A percentile compares a stretch with the other conserved stretches of the same genome.
Conservation (phyloP, 2,888 invertebrate genomes). For the Notocelia uddmanniana region DNA sequence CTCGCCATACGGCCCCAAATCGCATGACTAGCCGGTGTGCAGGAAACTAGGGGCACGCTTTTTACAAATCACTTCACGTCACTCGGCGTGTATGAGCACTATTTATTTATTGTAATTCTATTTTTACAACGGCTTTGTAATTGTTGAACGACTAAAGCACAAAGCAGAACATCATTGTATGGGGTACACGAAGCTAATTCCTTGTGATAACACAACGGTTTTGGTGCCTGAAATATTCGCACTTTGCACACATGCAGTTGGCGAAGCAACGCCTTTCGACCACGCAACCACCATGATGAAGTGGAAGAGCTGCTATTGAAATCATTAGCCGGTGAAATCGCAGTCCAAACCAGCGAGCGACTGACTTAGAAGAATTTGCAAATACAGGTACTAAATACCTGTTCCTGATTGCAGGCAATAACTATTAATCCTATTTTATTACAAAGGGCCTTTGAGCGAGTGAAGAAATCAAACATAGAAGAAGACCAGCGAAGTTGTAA, state of each 20-base stretch:
- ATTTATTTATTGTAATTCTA: slow-evolving; percentile 80
- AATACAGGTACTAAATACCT: background rate
- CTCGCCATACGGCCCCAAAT: slow-evolving; percentile 47
- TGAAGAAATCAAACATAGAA: too few relatives aligned
- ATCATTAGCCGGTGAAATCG: too few relatives aligned
- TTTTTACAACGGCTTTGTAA: slow-evolving; percentile 71
- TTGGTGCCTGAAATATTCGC: background rate
- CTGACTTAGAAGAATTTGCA: background rate
- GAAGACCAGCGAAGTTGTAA: too few relatives aligned
- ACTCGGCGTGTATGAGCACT: slow-evolving; percentile 64
- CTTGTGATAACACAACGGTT: background rate
- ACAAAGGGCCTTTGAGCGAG: too few relatives aligned
- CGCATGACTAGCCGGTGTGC: slow-evolving; percentile 18
- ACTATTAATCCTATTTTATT: too few relatives aligned
- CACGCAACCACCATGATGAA: background rate
- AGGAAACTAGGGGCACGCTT: slow-evolving; percentile 63
- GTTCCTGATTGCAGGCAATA: too few relatives aligned
- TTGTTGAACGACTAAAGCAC: slow-evolving; percentile 52
- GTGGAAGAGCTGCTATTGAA: background rate
- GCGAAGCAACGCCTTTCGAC: too few relatives aligned
- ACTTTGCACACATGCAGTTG: background rate
- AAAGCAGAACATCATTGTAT: slow-evolving; percentile 3
- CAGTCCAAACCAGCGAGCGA: too few relatives aligned
- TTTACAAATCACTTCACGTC: slow-evolving; percentile 78
- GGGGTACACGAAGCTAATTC: background rate